A percentile compares a stretch with the other conserved stretches of the same genome.
Conservation (phyloP, 2,888 invertebrate genomes). For the Branchellion lobata region DNA sequence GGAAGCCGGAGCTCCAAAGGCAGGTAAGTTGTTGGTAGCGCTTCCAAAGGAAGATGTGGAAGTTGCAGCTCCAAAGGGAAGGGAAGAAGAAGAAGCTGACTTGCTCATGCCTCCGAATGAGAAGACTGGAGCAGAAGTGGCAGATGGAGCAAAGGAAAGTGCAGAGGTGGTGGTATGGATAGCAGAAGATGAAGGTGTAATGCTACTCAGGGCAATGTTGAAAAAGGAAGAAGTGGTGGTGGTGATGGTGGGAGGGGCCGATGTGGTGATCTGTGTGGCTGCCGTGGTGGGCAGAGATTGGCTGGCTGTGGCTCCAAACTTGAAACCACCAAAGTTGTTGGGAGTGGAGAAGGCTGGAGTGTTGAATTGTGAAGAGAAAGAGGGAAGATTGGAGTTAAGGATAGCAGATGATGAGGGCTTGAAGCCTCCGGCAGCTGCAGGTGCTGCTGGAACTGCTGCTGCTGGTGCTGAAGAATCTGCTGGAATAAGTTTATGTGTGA, state of each 20-base stretch:
- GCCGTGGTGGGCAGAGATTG: conserved; percentile 5
- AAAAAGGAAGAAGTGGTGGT: background rate
- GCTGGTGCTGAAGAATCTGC: no score
- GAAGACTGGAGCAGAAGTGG: background rate
- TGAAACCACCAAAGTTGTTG: conserved; percentile 15
- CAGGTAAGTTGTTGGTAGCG: background rate
- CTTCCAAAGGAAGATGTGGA: no score
- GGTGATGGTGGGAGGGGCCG: background rate
- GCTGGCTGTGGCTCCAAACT: conserved; percentile 4
- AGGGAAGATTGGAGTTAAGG: conserved; percentile 6
- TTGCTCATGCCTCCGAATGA: background rate
- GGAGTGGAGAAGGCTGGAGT: no score
- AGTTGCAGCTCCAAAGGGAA: background rate
- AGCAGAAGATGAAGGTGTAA: background rate
- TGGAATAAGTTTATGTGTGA: no score
- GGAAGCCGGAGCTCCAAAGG: background rate
- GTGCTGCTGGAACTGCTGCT: background rate
- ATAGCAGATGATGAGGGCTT: conserved; percentile 8
- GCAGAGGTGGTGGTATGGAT: background rate
- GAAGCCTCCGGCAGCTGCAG: background rate
- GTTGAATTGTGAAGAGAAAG: no score
- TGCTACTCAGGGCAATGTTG: no score
- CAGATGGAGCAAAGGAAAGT: background rate
- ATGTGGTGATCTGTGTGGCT: background rate
- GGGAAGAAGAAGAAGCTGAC: background rate